Evolutionary conservation across 2,113 vertebrate genomes (phyloP).

Genomic region (Aegithalos caudatus): DNA sequence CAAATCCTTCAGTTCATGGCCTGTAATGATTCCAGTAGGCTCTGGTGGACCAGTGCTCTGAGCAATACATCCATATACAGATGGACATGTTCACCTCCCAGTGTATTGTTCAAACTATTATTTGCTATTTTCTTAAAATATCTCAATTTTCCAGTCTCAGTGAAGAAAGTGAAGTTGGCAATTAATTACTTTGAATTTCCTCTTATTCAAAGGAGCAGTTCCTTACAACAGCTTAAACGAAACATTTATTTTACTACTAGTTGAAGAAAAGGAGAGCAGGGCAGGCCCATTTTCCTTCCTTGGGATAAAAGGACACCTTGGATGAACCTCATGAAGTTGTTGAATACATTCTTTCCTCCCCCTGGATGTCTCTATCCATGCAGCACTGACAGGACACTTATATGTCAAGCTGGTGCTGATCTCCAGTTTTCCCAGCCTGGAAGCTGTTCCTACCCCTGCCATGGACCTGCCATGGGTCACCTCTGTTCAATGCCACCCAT

Average conservation of each 20-base stretch:
- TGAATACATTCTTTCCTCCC: not conserved
- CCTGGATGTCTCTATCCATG: not conserved
- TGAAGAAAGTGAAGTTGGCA: not conserved
- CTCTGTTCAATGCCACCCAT: not conserved
- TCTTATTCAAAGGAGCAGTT: not conserved
- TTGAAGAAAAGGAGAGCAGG: not conserved
- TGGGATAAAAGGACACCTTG: not conserved
- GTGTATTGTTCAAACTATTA: not conserved
- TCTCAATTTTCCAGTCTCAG: not conserved
- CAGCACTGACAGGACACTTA: not conserved
- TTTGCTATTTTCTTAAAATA: not conserved
- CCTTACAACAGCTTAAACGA: not conserved
- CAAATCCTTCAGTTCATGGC: not conserved
- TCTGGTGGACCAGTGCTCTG: not conserved
- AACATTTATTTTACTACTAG: not conserved
- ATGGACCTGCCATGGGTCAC: not conserved
- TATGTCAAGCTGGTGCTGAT: not conserved
- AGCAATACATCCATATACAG: not conserved
- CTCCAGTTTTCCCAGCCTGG: not conserved
- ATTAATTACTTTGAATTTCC: not conserved
- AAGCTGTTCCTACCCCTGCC: not conserved
- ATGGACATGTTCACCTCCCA: not conserved
- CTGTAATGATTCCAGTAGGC: not conserved
- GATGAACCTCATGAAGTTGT: not conserved
- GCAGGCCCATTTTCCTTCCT: not conserved